Evolutionary conservation across 2,113 vertebrate species (phyloP).

Genomic region (Cheirogaleus medius): DNA sequence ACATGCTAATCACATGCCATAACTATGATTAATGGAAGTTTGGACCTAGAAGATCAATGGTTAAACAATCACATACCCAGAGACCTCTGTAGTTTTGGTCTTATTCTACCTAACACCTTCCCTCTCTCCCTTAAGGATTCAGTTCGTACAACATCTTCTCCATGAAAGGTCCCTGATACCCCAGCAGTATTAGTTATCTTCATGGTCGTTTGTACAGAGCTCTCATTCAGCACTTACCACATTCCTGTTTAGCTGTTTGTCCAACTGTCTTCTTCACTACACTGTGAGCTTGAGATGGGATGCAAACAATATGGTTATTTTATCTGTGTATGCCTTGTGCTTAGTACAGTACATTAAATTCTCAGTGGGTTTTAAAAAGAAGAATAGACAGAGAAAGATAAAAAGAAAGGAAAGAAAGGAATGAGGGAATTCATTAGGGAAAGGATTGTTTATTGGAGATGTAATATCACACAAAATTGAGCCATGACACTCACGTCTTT

Average conservation of each 20-base stretch:
- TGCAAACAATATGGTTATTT: background rate
- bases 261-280: background rate
- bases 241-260: background rate
- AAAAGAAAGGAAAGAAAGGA: background rate
- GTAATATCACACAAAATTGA: background rate
- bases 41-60: background rate
- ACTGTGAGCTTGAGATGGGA: background rate
- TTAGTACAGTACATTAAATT: background rate
- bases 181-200: background rate
- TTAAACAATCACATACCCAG: background rate
- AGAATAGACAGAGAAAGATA: background rate
- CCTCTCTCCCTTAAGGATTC: background rate
- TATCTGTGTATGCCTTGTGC: background rate
- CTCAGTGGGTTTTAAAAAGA: background rate
- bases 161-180: background rate
- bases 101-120: background rate
- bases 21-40: background rate
- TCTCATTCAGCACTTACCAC: background rate
- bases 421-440: background rate
- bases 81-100: background rate
- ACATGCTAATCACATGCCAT: rapidly evolving
- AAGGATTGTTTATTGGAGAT: background rate
- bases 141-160: background rate
- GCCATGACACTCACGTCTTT: background rate
- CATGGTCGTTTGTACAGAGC: background rate